Evolutionary conservation across 2,113 vertebrate genomes (phyloP).

Genomic region (Prunella fulvescens): DNA sequence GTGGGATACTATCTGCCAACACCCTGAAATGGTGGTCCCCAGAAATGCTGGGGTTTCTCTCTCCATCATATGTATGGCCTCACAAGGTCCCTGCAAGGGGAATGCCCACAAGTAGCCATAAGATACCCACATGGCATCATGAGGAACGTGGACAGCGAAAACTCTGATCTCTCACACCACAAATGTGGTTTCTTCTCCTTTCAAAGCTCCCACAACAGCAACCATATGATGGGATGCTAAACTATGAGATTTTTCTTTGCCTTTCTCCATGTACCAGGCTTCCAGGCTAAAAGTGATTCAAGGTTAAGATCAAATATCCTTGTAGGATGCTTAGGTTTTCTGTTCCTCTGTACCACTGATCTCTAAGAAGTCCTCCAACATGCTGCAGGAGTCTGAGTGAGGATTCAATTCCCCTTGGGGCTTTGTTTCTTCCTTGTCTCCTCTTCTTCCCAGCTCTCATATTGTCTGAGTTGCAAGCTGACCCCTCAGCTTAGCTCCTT

Average conservation of each 20-base stretch:
- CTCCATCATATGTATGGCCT: rapidly evolving
- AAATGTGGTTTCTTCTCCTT: neutral
- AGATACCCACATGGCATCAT: neutral
- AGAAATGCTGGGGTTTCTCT: neutral
- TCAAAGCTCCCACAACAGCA: neutral
- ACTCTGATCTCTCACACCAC: neutral
- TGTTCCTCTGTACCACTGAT: neutral
- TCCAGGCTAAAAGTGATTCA: neutral
- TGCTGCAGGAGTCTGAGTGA: neutral
- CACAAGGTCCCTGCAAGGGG: neutral
- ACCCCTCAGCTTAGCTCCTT: neutral
- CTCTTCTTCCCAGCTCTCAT: neutral
- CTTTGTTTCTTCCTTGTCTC: neutral
- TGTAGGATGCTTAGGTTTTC: neutral
- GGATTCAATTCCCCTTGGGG: neutral
- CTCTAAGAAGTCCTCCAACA: neutral
- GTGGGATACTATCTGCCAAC: neutral
- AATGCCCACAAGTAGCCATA: neutral
- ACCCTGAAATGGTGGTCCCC: neutral
- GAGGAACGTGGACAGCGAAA: neutral
- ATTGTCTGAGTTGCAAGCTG: neutral
- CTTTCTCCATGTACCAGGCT: neutral
- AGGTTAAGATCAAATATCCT: neutral
- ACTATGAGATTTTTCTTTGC: neutral
- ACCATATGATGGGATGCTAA: neutral